phyloP scores from a whole-genome alignment of 2,797 vertebrate species.

The Eleutherodactylus coqui region DNA sequence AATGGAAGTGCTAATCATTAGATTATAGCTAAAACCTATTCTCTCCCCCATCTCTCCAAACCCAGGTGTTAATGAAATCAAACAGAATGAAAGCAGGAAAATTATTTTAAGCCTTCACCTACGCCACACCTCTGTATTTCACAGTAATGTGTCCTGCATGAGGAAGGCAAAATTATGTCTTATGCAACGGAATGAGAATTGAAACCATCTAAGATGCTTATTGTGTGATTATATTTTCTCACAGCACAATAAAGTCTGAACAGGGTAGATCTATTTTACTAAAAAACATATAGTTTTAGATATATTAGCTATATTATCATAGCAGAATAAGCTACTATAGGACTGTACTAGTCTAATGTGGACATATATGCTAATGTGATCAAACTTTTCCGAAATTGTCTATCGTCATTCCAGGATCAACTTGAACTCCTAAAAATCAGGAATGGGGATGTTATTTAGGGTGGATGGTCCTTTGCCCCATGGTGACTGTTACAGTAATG shows the following conservation, averaged over 20 bases:
- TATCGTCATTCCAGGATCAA: too few species aligned
- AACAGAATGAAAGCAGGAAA: constrained; percentile 81
- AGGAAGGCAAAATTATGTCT: neutral
- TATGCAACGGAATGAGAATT: neutral
- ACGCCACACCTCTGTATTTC: constrained; percentile 85
- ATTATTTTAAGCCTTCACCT: constrained; percentile 80
- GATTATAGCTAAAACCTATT: constrained; percentile 83
- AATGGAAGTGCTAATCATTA: constrained; percentile 81
- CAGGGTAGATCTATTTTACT: neutral
- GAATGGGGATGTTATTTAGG: too few species aligned
- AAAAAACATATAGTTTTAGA: neutral
- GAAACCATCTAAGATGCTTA: neutral
- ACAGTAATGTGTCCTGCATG: constrained; percentile 28
- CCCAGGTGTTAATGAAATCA: constrained; percentile 95
- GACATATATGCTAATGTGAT: too few species aligned
- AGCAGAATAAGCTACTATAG: too few species aligned
- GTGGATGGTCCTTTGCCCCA: too few species aligned
- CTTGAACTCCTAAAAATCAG: too few species aligned
- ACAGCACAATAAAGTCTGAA: constrained; percentile 21
- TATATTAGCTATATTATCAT: too few species aligned
- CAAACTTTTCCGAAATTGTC: too few species aligned
- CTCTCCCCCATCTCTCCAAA: constrained; percentile 83
- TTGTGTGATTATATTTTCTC: constrained; percentile 23
- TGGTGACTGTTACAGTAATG: too few species aligned
- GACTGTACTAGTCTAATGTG: too few species aligned